Percentiles rank a stretch among this genome's conserved stretches.
Evolutionary conservation across 2,888 invertebrate species (phyloP).

Genomic region (Melanostoma mellinum): DNA sequence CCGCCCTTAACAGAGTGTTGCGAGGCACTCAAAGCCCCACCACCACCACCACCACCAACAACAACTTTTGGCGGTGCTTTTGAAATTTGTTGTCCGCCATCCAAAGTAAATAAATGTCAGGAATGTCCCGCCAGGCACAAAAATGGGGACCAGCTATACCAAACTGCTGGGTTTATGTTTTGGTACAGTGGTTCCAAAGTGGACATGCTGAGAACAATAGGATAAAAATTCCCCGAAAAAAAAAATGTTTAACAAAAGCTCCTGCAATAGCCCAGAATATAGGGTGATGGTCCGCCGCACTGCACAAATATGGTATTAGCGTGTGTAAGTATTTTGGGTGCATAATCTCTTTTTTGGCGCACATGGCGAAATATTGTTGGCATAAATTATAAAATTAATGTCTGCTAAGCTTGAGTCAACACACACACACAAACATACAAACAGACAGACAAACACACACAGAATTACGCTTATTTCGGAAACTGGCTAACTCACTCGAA

Average conservation of each 20-base stretch:
- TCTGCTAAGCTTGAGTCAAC: constrained; percentile 72
- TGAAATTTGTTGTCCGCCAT: constrained; percentile 69
- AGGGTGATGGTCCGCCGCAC: constrained; percentile 66
- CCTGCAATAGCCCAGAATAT: constrained; percentile 61
- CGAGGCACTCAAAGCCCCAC: not conserved
- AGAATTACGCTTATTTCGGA: constrained; percentile 36
- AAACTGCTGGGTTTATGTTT: constrained; percentile 61
- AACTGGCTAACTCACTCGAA: constrained; percentile 64
- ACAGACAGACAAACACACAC: not conserved
- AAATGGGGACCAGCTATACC: constrained; percentile 16
- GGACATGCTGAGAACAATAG: constrained; percentile 69
- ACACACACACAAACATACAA: constrained; percentile 30
- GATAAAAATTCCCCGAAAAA: constrained; percentile 50
- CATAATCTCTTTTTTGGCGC: constrained; percentile 73
- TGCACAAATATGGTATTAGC: constrained; percentile 71
- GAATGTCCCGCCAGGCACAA: constrained; percentile 40
- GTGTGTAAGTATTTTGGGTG: constrained; percentile 68
- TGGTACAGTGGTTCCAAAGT: constrained; percentile 67
- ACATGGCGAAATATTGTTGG: constrained; percentile 73
- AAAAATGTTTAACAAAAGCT: constrained; percentile 22
- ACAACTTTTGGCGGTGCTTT: constrained; percentile 68
- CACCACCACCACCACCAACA: constrained; percentile 41
- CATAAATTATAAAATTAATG: constrained; percentile 73
- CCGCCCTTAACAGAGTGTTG: constrained; percentile 35
- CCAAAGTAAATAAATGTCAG: constrained; percentile 72